Percentiles rank a stretch among this genome's conserved stretches.
These are phyloP conservation scores for Patella ulyssiponensis DNA, from an alignment of 2,888 invertebrate species.

Conservation along the genomic window DNA sequence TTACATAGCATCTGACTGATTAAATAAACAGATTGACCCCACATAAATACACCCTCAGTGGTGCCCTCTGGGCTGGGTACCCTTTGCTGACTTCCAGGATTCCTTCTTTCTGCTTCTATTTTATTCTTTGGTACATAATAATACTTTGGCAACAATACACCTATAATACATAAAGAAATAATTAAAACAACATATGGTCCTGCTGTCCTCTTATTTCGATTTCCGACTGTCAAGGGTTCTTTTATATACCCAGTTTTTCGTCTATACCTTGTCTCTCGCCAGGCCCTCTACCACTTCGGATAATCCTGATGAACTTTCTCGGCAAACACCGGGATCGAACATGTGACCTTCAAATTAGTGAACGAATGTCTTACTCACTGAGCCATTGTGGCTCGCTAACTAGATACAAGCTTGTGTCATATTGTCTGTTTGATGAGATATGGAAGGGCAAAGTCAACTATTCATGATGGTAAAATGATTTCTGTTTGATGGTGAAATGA, in stretches of 20 bases:
- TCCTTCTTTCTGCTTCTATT: constrained; percentile 81
- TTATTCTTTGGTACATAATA: constrained; percentile 86
- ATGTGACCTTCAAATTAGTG: too few relatives aligned
- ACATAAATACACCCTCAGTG: constrained; percentile 80
- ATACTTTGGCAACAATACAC: constrained; percentile 95
- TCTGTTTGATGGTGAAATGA: neutral
- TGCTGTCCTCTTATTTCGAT: too few relatives aligned
- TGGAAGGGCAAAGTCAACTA: too few relatives aligned
- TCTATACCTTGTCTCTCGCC: neutral
- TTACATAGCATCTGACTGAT: constrained; percentile 86
- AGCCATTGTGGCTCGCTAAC: too few relatives aligned
- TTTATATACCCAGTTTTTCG: neutral
- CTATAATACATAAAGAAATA: constrained; percentile 73
- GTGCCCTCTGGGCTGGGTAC: constrained; percentile 77
- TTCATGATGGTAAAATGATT: too few relatives aligned
- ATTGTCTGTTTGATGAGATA: too few relatives aligned
- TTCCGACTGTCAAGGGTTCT: too few relatives aligned
- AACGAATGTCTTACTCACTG: too few relatives aligned
- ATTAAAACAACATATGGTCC: neutral
- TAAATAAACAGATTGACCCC: constrained; percentile 97
- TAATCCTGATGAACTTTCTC: neutral
- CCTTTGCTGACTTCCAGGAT: constrained; percentile 80
- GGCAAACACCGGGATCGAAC: too few relatives aligned
- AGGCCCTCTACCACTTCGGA: neutral
- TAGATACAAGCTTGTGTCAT: too few relatives aligned